phyloP scores from a whole-genome alignment of 2,113 vertebrate genomes.

The Pedionomus torquatus region DNA sequence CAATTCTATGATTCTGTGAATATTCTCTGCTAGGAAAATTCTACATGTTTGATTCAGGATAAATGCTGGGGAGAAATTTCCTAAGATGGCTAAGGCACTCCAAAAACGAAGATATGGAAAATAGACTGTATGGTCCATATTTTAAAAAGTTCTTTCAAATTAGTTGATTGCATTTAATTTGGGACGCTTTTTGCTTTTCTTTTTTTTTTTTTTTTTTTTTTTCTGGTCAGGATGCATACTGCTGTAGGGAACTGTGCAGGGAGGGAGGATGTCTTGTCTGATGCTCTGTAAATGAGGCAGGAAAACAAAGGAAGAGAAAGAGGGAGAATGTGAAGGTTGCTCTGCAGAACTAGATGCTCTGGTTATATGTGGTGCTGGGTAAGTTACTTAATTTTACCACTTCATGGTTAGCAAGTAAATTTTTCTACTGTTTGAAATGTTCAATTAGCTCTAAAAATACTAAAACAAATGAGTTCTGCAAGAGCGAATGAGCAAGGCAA shows the following conservation, averaged over 20 bases:
- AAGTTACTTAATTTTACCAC: neutral
- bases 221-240: neutral
- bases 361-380: neutral
- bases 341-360: neutral
- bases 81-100: neutral
- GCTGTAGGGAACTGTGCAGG: neutral
- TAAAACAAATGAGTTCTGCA: neutral
- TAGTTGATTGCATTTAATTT: neutral
- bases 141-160: neutral
- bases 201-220: no score
- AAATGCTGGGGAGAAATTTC: neutral
- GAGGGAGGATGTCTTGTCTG: neutral
- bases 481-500: neutral
- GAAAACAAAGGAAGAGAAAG: neutral
- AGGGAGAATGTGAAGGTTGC: neutral
- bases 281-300: neutral
- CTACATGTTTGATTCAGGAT: neutral
- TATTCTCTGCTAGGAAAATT: neutral
- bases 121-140: neutral
- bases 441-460: neutral
- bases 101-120: neutral
- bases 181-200: fast-evolving
- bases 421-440: neutral
- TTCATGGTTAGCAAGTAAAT: neutral
- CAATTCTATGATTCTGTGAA: neutral